Conservation (phyloP, 1,140 invertebrate species). For the Pomacea maculata region DNA sequence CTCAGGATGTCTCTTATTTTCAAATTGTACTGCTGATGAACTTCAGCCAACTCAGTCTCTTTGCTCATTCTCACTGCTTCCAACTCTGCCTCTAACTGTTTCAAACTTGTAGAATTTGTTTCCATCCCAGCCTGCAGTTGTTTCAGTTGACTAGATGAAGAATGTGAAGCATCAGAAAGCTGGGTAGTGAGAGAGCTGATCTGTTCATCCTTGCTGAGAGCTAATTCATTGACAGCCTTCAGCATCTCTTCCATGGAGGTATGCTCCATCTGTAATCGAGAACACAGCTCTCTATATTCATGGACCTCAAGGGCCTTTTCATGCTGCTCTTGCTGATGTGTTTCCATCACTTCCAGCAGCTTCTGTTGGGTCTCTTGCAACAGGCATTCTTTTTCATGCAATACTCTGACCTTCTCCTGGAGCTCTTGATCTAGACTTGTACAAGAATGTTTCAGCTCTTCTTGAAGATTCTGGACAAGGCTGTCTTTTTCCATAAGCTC, state of each 20-base stretch:
- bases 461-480: background rate
- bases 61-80: background rate
- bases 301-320: slow-evolving; percentile 40
- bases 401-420: slow-evolving; percentile 17
- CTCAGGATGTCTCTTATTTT: slow-evolving; percentile 28
- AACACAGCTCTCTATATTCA: slow-evolving; percentile 29
- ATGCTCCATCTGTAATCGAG: slow-evolving; percentile 41
- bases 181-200: slow-evolving; percentile 35
- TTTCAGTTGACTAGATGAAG: background rate
- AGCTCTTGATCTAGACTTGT: background rate
- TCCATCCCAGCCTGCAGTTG: background rate
- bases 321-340: slow-evolving; percentile 25
- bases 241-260: slow-evolving; percentile 52
- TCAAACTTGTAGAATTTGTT: background rate
- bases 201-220: slow-evolving; percentile 44
- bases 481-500: slow-evolving; percentile 21
- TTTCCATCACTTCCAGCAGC: slow-evolving; percentile 33
- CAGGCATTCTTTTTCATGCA: slow-evolving; percentile 44
- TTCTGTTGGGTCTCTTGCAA: slow-evolving; percentile 39
- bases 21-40: slow-evolving; percentile 12
- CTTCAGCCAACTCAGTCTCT: background rate
- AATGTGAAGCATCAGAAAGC: slow-evolving; percentile 20
- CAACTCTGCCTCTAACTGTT: background rate
- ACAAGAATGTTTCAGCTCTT: background rate
- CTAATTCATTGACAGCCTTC: slow-evolving; percentile 44